phyloP scores from a whole-genome alignment of 2,113 vertebrate species.

The Sylvilagus bachmani region DNA sequence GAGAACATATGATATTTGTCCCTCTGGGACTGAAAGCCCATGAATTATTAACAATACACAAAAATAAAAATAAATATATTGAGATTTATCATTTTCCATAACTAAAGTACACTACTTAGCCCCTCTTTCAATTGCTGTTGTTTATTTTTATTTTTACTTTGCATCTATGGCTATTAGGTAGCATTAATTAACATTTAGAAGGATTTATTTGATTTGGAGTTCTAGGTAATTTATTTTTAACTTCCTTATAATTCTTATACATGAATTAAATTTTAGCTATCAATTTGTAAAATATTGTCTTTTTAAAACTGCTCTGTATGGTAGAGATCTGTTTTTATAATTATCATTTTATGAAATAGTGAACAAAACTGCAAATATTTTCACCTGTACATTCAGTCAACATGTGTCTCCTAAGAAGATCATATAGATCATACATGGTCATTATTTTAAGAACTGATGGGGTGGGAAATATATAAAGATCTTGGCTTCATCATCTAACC shows the following conservation, averaged over 20 bases:
- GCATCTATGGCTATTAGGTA: background rate
- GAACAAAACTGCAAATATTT: background rate
- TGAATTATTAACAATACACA: background rate
- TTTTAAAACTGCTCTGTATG: background rate
- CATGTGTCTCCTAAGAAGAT: background rate
- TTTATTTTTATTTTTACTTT: background rate
- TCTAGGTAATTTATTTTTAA: background rate
- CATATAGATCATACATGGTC: background rate
- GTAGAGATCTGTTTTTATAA: background rate
- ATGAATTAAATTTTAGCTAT: background rate
- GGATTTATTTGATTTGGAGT: background rate
- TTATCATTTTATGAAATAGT: conserved; percentile 2
- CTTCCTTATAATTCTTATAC: background rate
- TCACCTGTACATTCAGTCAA: background rate
- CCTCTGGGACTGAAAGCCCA: no score
- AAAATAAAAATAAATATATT: background rate
- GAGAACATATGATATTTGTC: no score
- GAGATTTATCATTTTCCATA: background rate
- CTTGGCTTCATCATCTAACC: background rate
- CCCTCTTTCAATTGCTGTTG: background rate
- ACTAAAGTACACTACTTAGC: background rate
- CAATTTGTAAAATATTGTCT: background rate
- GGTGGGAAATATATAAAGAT: background rate
- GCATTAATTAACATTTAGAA: background rate
- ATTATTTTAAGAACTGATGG: background rate